Percentiles rank a stretch among this genome's conserved stretches.
phyloP scores from a whole-genome alignment of 2,888 invertebrate species.

The Drosophila phalerata region DNA sequence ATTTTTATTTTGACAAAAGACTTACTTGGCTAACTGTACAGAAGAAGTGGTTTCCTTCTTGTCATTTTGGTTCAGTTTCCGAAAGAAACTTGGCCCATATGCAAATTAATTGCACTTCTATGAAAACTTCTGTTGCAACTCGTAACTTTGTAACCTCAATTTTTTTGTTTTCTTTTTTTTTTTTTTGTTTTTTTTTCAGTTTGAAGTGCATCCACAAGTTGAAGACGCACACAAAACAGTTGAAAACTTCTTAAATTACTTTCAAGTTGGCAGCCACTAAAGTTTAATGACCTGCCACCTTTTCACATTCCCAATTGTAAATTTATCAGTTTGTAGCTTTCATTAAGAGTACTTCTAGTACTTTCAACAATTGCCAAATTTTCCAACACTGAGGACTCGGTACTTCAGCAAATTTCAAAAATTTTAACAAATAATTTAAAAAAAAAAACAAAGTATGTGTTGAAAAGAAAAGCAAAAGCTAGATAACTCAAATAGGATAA shows the following conservation, averaged over 20 bases:
- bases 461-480: too few species aligned
- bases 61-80: neutral
- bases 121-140: slow-evolving; percentile 25
- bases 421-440: neutral
- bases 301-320: slow-evolving; percentile 2
- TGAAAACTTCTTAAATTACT: slow-evolving; percentile 69
- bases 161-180: slow-evolving; percentile 10
- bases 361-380: slow-evolving; percentile 1
- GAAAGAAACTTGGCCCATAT: slow-evolving; percentile 17
- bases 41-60: neutral
- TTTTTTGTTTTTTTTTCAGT: slow-evolving; percentile 34
- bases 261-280: slow-evolving; percentile 37
- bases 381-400: neutral
- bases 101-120: slow-evolving; percentile 60
- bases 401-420: neutral
- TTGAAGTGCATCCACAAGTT: slow-evolving; percentile 51
- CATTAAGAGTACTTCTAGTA: slow-evolving; percentile 4
- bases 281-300: slow-evolving; percentile 41
- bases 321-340: slow-evolving; percentile 2
- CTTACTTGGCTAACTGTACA: neutral
- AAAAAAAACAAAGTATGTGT: too few species aligned
- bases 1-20: neutral
- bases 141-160: slow-evolving; percentile 26
- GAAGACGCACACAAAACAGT: slow-evolving; percentile 13
- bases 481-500: too few species aligned